phyloP scores from a whole-genome alignment of 2,113 vertebrate species.

The Heterotilapia buettikoferi region DNA sequence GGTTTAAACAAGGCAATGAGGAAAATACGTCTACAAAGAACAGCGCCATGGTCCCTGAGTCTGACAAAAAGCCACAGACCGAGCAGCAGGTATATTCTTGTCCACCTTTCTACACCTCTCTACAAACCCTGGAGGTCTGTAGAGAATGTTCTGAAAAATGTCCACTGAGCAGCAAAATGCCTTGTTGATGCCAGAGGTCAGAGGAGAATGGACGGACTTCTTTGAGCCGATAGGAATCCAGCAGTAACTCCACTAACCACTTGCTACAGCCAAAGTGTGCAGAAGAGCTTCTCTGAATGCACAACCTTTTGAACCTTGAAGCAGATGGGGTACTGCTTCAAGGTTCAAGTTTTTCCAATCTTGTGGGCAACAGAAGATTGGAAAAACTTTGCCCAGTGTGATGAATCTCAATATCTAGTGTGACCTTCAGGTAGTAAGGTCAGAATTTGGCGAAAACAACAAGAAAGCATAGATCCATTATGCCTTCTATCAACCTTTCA shows the following conservation, averaged over 20 bases:
- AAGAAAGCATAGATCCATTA: neutral
- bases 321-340: neutral
- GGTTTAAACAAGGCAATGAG: neutral
- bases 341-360: neutral
- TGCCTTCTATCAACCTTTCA: neutral
- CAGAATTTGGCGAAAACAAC: neutral
- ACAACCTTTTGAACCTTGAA: neutral
- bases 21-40: neutral
- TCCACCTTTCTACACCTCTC: neutral
- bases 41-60: fast-evolving
- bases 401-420: neutral
- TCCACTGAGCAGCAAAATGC: neutral
- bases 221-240: neutral
- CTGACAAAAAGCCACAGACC: neutral
- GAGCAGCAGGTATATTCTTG: neutral
- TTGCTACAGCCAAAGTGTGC: neutral
- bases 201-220: neutral
- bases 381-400: neutral
- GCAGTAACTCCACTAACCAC: neutral
- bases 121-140: neutral
- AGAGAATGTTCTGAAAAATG: neutral
- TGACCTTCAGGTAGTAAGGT: neutral
- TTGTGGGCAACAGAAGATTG: neutral
- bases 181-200: neutral
- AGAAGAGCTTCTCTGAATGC: neutral